A percentile compares a stretch with the other conserved stretches of the same genome.
Evolutionary conservation across 2,888 invertebrate genomes (phyloP).

Genomic region (Anthrax anthrax): DNA sequence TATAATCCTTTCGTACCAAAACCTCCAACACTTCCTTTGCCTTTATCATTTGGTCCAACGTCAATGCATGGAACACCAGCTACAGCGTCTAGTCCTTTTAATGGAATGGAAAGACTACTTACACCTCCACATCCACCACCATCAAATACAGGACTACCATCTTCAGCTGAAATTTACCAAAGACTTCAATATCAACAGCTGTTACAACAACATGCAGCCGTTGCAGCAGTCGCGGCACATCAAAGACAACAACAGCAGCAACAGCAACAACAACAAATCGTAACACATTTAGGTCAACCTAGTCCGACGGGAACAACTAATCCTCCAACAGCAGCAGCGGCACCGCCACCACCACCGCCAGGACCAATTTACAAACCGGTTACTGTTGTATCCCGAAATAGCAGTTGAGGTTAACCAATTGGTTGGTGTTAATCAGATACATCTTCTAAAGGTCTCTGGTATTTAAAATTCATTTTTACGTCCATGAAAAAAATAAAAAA

Average conservation of each 20-base stretch:
- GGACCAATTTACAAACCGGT: slow-evolving; percentile 39
- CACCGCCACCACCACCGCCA: slow-evolving; percentile 12
- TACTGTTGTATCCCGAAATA: slow-evolving; percentile 41
- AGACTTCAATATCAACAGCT: slow-evolving; percentile 36
- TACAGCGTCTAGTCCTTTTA: slow-evolving; percentile 7
- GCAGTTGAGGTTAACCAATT: slow-evolving; percentile 35
- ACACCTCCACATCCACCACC: slow-evolving; percentile 25
- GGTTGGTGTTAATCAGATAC: neutral
- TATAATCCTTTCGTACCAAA: slow-evolving; percentile 48
- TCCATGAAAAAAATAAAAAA: no score
- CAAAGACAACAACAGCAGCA: slow-evolving; percentile 26
- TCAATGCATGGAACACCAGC: slow-evolving; percentile 14
- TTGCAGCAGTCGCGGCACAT: slow-evolving; percentile 33
- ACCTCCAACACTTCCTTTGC: slow-evolving; percentile 37
- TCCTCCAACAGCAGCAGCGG: slow-evolving; percentile 2
- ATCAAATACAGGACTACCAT: slow-evolving; percentile 20
- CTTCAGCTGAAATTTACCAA: slow-evolving; percentile 38
- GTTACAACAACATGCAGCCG: slow-evolving; percentile 33
- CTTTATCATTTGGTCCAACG: slow-evolving; percentile 30
- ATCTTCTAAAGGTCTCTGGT: no score
- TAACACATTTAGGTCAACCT: slow-evolving; percentile 26
- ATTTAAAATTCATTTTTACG: no score
- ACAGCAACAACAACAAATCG: slow-evolving; percentile 16
- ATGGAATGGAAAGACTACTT: slow-evolving; percentile 26
- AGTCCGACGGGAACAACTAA: slow-evolving; percentile 14